A percentile compares a stretch with the other conserved stretches of the same genome.
phyloP scores from a whole-genome alignment of 2,113 vertebrate species.

The Mesitornis unicolor region DNA sequence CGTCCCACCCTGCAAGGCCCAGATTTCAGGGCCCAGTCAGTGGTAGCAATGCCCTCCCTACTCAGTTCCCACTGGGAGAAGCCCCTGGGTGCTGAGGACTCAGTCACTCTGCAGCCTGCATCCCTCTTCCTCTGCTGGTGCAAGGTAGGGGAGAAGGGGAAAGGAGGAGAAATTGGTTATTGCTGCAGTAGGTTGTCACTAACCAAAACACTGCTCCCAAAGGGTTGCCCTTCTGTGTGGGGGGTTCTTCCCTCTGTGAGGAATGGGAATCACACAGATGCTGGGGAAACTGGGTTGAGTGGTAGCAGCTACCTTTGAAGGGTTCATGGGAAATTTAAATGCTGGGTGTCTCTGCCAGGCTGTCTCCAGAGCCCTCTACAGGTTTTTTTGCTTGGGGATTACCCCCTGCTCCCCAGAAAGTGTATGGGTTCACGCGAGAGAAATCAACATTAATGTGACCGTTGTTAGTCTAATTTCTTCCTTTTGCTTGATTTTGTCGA shows the following conservation, averaged over 20 bases:
- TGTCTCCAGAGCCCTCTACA: neutral
- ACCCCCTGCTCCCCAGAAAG: fast-evolving
- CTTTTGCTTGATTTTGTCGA: neutral
- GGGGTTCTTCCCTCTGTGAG: neutral
- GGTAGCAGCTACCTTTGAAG: neutral
- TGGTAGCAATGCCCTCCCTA: neutral
- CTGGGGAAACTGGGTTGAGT: neutral
- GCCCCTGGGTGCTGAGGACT: neutral
- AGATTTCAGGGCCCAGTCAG: neutral
- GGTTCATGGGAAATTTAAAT: neutral
- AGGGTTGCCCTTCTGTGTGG: neutral
- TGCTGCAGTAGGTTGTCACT: fast-evolving
- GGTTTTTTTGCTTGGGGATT: neutral
- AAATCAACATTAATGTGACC: neutral
- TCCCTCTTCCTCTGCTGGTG: neutral
- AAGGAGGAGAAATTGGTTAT: neutral
- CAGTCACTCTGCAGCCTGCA: neutral
- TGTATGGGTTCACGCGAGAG: neutral
- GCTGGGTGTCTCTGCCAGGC: fast-evolving
- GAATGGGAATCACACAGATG: neutral
- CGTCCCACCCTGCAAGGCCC: neutral
- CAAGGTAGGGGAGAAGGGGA: fast-evolving
- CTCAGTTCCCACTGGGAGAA: fast-evolving
- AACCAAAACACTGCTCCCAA: neutral
- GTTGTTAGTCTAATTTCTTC: neutral